Evolutionary conservation across 2,888 invertebrate species (phyloP).

Genomic region (Ormyrus nitidulus): DNA sequence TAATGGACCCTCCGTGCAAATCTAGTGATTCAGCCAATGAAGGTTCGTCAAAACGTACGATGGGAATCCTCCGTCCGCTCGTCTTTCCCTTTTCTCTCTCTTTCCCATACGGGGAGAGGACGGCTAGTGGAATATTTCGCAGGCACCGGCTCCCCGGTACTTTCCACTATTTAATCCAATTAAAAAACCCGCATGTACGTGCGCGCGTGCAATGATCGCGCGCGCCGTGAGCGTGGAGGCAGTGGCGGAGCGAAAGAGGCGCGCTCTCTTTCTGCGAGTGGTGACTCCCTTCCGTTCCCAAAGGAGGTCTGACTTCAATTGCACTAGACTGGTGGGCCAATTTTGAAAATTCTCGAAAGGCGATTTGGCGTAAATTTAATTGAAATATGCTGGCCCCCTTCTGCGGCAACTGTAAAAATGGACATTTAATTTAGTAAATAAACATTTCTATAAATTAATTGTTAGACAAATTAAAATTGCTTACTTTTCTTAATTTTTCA

Average conservation of each 20-base stretch:
- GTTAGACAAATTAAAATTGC: no score
- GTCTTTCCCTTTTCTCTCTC: background rate
- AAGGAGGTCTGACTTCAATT: slow-evolving; percentile 12
- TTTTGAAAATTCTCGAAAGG: no score
- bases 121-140: slow-evolving; percentile 56
- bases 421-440: no score
- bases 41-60: background rate
- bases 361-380: no score
- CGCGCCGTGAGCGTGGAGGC: background rate
- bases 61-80: background rate
- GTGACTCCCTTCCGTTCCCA: slow-evolving; percentile 20
- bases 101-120: background rate
- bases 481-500: no score
- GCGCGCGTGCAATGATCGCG: background rate
- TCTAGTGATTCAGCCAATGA: slow-evolving; percentile 21
- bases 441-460: no score
- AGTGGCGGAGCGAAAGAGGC: no score
- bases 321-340: background rate
- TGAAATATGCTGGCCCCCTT: no score
- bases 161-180: slow-evolving; percentile 56
- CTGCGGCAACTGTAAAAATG: no score
- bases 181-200: slow-evolving; percentile 1
- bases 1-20: background rate
- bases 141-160: slow-evolving; percentile 51
- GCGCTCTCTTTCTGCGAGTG: background rate